These are phyloP conservation scores for Eptesicus fuscus DNA, from an alignment of 2,113 vertebrate species.

Conservation along the genomic window DNA sequence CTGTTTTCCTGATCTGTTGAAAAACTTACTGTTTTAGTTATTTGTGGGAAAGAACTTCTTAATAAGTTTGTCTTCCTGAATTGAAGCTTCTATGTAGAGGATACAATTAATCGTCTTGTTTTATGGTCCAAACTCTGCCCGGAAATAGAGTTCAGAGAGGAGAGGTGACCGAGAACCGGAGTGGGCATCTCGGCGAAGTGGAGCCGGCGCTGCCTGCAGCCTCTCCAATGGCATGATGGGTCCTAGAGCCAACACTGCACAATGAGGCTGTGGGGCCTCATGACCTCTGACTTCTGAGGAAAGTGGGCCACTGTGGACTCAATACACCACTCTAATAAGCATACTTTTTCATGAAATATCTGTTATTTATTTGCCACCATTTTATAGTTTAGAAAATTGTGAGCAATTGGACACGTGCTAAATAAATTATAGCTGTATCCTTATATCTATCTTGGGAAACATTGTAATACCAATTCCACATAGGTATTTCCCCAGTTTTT, in stretches of 20 bases:
- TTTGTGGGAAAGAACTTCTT: constrained; percentile 36
- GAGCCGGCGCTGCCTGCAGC: accelerated
- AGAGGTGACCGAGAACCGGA: not conserved
- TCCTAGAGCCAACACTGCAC: not conserved
- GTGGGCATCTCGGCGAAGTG: not conserved
- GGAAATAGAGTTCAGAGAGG: not conserved
- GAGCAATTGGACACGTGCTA: not conserved
- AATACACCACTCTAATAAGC: not conserved
- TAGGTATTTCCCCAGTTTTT: not conserved
- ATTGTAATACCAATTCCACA: constrained; percentile 6
- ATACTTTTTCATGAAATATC: not conserved
- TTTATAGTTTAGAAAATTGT: constrained; percentile 16
- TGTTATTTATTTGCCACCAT: not conserved
- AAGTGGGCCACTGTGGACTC: not conserved
- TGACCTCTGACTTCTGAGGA: not conserved
- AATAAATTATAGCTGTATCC: constrained; percentile 14
- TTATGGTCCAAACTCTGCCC: not conserved
- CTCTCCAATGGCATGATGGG: not conserved
- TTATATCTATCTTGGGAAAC: constrained; percentile 40
- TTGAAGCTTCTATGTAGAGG: not conserved
- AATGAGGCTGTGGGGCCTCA: not conserved
- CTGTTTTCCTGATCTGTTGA: not conserved
- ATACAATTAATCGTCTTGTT: not conserved
- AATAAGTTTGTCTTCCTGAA: constrained; percentile 6
- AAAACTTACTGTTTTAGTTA: constrained; percentile 13